A percentile compares a stretch with the other conserved stretches of the same genome.
Conservation (phyloP, 2,888 invertebrate genomes). For the Drosophila anomelani region DNA sequence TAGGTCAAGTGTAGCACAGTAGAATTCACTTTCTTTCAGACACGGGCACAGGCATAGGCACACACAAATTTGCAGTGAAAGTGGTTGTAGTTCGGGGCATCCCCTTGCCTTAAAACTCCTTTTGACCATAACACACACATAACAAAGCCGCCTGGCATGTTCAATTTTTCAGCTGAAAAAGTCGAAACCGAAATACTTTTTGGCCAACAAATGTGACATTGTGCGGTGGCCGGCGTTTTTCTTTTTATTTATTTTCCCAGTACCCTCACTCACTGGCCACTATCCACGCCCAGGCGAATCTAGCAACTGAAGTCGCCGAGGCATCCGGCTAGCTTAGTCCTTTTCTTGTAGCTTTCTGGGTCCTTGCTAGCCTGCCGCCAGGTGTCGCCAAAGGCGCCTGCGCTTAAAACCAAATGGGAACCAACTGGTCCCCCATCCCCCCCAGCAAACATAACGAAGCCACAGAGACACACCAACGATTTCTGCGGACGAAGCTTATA, state of each 20-base stretch:
- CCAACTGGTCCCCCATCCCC: background rate
- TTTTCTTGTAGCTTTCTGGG: conserved; percentile 15
- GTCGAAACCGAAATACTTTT: conserved; percentile 55
- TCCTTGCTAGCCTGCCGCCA: conserved; percentile 62
- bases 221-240: conserved; percentile 45
- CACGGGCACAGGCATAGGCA: conserved; percentile 28
- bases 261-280: conserved; percentile 32
- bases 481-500: conserved; percentile 39
- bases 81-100: conserved; percentile 46
- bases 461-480: conserved; percentile 27
- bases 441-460: background rate
- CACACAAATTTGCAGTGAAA: conserved; percentile 68
- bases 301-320: conserved; percentile 18
- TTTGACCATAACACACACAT: conserved; percentile 71
- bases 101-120: conserved; percentile 21
- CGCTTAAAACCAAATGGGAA: conserved; percentile 34
- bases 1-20: conserved; percentile 79
- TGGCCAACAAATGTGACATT: conserved; percentile 62
- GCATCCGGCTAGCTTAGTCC: conserved; percentile 23
- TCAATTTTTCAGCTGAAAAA: conserved; percentile 20
- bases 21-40: conserved; percentile 76
- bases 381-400: conserved; percentile 64
- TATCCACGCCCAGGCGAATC: conserved; percentile 45
- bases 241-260: conserved; percentile 32
- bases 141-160: conserved; percentile 62